Evolutionary conservation across 2,113 vertebrate genomes (phyloP), one percentile per base, ranked within the genome.

Genomic region (Polypterus senegalus): DNA sequence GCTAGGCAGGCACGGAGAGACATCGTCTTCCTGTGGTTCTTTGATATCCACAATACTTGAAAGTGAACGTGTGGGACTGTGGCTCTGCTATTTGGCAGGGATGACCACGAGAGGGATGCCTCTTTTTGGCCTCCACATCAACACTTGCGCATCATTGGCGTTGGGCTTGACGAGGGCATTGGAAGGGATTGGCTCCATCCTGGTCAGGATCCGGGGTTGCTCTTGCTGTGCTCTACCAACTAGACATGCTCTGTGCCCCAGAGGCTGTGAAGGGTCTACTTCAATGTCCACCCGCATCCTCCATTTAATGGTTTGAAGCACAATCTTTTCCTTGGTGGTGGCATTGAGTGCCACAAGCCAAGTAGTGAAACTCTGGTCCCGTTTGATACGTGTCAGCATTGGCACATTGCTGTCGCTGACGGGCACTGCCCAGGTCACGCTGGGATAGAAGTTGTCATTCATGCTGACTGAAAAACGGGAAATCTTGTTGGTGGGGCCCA

Each of bases 361-460:
- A 0, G 95, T 98, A 58, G 93, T 98, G 79, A 98, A 98, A 76
- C 94, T 97, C 81, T 98, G 95, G 87, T 98, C 94, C 74, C 95
- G 85, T 70, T 92, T 95, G 81, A 98, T 97, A 77, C 90, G 87
- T 0, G 93, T 98, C 68, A 98, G 88, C 77, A 94, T 77, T 0
- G 95, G 92, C 9, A 92, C 86, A 1, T 96, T 97, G 69, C 89
- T 97, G 82, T 97, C 92, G 9, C 93, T 98, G 73, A 98, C 92
- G 0, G 95, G 95, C 65, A 98, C 94, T 0, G 94, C 95, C 95
- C 95, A 98, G 0, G 95, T 98, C 79, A 98, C 95, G 0, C 95
- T 98, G 60, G 95, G 95, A 74, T 98, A 98, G 77, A 98, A 98
- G 77, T 98, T 98, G 84, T 98, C 95, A 8, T 98, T 98, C 95